These are phyloP conservation scores for Rhincodon typus DNA, from an alignment of 2,797 vertebrate genomes.

Conservation along the genomic window DNA sequence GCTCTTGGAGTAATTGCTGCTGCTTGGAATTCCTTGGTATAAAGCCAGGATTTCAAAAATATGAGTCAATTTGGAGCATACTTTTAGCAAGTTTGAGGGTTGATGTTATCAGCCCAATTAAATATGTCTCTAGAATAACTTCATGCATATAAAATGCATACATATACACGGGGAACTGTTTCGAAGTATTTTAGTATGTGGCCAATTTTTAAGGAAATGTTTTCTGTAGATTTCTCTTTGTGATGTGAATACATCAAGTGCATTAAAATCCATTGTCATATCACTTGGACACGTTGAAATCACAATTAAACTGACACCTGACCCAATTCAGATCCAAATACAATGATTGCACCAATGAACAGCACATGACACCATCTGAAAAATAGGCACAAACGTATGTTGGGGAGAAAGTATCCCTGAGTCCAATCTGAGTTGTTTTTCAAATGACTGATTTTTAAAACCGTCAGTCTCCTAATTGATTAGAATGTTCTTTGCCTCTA, in stretches of 20 bases:
- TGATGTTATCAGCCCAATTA: not conserved
- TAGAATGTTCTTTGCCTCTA: not conserved
- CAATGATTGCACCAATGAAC: not conserved
- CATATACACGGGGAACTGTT: not conserved
- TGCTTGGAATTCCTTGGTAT: constrained; percentile 12
- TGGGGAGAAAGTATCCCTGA: not conserved
- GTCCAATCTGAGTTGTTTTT: not conserved
- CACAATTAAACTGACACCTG: not conserved
- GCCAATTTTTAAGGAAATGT: not conserved
- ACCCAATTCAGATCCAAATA: not conserved
- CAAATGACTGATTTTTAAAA: not conserved
- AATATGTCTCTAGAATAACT: not conserved
- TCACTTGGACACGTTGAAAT: not conserved
- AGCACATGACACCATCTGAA: not conserved
- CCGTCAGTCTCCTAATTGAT: too few species aligned
- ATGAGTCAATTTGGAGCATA: constrained; percentile 22
- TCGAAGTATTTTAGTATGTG: not conserved
- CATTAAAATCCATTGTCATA: not conserved
- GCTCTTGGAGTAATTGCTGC: constrained; percentile 19
- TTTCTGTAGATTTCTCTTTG: too few species aligned
- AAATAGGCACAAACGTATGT: not conserved
- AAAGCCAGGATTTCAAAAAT: constrained; percentile 17
- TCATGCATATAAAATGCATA: not conserved
- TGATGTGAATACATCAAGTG: not conserved
- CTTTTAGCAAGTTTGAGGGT: not conserved